A percentile compares a stretch with the other conserved stretches of the same genome.
phyloP scores from a whole-genome alignment of 1,140 invertebrate genomes.

The Hestina assimilis region DNA sequence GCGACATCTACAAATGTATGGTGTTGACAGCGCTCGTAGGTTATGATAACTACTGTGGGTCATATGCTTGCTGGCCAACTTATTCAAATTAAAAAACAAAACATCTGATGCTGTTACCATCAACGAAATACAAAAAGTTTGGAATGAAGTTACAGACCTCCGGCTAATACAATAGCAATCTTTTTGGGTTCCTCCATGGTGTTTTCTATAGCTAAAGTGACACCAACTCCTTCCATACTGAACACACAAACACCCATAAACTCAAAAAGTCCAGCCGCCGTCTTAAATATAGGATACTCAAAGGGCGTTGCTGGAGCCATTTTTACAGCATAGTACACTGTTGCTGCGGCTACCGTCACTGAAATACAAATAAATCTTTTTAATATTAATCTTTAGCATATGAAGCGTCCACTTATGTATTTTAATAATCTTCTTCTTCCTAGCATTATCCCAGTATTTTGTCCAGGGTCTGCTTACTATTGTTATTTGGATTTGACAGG shows the following conservation, averaged over 20 bases:
- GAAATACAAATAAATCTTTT: constrained; percentile 9
- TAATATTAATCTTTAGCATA: neutral
- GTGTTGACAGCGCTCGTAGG: no score
- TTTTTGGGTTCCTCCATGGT: constrained; percentile 47
- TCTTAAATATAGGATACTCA: constrained; percentile 32
- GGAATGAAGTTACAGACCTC: constrained; percentile 22
- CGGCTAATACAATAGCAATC: constrained; percentile 32
- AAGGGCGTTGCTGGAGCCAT: constrained; percentile 3
- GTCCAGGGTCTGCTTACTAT: no score
- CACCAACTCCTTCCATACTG: constrained; percentile 49
- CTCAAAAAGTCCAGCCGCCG: constrained; percentile 33
- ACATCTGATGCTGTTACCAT: no score
- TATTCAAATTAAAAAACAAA: no score
- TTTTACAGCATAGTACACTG: constrained; percentile 35
- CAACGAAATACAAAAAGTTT: neutral
- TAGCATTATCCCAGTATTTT: no score
- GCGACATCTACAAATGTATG: no score
- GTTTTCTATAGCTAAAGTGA: constrained; percentile 47
- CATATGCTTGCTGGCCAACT: no score
- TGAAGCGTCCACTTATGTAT: no score
- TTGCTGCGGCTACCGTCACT: constrained; percentile 36
- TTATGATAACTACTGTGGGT: no score
- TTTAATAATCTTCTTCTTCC: no score
- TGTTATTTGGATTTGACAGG: no score
- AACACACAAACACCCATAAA: constrained; percentile 48